Evolutionary conservation across 2,797 vertebrate species (phyloP).

Genomic region (Hydrocynus forskahlii): DNA sequence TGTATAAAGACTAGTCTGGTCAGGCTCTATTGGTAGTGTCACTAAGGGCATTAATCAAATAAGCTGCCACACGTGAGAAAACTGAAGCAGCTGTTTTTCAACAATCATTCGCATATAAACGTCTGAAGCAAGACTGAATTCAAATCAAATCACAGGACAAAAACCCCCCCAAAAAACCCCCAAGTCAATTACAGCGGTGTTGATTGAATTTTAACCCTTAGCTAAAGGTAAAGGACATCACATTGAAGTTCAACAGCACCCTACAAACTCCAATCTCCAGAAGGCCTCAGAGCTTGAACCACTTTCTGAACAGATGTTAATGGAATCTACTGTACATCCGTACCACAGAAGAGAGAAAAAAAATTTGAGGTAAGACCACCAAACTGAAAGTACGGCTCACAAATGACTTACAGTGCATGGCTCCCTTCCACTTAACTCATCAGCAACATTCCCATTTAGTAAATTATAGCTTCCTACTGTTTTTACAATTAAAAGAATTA

Average conservation of each 20-base stretch:
- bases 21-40: constrained; percentile 42
- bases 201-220: constrained; percentile 33
- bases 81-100: constrained; percentile 33
- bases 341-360: constrained; percentile 8
- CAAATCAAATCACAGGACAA: constrained; percentile 7
- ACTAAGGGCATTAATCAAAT: constrained; percentile 32
- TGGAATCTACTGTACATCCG: constrained; percentile 30
- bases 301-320: constrained; percentile 17
- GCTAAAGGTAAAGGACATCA: constrained; percentile 56
- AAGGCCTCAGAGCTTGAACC: constrained; percentile 33
- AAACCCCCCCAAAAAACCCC: not conserved
- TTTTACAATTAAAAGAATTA: constrained; percentile 5
- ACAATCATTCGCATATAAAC: constrained; percentile 45
- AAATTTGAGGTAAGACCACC: constrained; percentile 54
- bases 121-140: not conserved
- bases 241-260: constrained; percentile 47
- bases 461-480: not conserved
- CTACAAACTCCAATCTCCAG: constrained; percentile 36
- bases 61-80: constrained; percentile 50
- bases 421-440: constrained; percentile 29
- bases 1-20: constrained; percentile 46
- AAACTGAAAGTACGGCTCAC: constrained; percentile 10
- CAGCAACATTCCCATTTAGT: constrained; percentile 8
- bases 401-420: constrained; percentile 31
- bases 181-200: not conserved